Evolutionary conservation across 2,888 invertebrate species (phyloP).

Genomic region (Athalia circularis): DNA sequence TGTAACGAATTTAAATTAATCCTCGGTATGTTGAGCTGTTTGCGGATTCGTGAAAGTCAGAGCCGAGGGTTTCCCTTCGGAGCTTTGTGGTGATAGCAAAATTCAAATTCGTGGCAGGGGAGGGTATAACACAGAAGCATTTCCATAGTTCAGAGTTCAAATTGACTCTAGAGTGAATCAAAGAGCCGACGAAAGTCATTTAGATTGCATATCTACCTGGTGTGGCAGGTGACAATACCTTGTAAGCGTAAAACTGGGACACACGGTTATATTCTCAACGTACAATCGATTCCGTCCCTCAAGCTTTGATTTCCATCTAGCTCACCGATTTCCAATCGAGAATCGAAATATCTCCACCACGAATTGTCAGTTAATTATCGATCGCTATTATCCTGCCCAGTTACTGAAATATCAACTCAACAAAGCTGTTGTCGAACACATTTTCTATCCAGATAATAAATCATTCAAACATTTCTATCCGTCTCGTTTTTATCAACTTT

Average conservation of each 20-base stretch:
- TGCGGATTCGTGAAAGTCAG: neutral
- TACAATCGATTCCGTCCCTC: neutral
- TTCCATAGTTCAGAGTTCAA: constrained; percentile 2
- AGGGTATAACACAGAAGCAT: neutral
- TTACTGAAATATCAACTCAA: constrained; percentile 8
- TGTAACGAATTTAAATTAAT: neutral
- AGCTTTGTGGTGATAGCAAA: neutral
- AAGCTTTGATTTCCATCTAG: neutral
- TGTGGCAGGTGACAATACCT: neutral
- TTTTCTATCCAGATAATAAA: too few species aligned
- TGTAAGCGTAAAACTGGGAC: neutral
- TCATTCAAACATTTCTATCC: too few species aligned
- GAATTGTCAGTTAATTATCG: constrained; percentile 35
- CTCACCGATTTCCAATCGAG: neutral
- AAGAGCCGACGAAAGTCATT: neutral
- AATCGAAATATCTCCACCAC: neutral
- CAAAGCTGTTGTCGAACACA: too few species aligned
- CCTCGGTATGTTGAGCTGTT: neutral
- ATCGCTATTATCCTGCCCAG: neutral
- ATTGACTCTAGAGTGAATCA: constrained; percentile 16
- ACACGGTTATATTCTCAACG: neutral
- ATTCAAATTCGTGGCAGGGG: neutral
- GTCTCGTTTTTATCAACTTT: too few species aligned
- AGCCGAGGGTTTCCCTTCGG: neutral
- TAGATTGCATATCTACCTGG: neutral